These are phyloP conservation scores for Elgaria multicarinata DNA, from an alignment of 2,113 vertebrate species.

Conservation along the genomic window DNA sequence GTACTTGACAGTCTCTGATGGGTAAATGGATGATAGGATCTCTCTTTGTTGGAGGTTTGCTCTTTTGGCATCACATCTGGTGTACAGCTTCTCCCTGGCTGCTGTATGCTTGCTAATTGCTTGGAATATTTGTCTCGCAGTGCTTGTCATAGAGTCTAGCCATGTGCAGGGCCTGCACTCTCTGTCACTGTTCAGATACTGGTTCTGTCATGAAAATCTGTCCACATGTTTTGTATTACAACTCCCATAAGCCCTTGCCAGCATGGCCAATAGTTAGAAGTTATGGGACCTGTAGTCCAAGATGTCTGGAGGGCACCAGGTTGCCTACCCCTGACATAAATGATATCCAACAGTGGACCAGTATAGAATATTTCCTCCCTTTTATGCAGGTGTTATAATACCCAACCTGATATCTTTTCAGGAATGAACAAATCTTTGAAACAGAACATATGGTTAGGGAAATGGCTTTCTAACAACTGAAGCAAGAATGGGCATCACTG, in stretches of 20 bases:
- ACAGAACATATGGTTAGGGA: conserved; percentile 13
- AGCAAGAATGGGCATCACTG: neutral
- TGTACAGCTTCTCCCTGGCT: neutral
- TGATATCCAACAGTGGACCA: neutral
- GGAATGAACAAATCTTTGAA: neutral
- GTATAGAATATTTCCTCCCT: neutral
- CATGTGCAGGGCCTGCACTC: neutral
- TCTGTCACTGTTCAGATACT: neutral
- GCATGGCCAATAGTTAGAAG: too few species aligned
- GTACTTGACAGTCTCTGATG: too few species aligned
- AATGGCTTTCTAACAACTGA: neutral
- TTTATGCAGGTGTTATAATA: neutral
- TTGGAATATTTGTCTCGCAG: neutral
- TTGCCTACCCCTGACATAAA: neutral
- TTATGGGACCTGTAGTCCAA: too few species aligned
- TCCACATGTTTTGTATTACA: too few species aligned
- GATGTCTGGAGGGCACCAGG: too few species aligned
- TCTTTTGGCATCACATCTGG: neutral
- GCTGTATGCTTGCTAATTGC: neutral
- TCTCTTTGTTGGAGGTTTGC: neutral
- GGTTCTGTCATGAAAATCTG: neutral
- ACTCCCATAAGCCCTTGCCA: too few species aligned
- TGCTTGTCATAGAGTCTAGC: neutral
- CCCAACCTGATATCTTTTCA: neutral
- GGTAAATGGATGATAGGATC: neutral